Conservation (phyloP, 2,113 vertebrate species). For the Ctenomys sociabilis region DNA sequence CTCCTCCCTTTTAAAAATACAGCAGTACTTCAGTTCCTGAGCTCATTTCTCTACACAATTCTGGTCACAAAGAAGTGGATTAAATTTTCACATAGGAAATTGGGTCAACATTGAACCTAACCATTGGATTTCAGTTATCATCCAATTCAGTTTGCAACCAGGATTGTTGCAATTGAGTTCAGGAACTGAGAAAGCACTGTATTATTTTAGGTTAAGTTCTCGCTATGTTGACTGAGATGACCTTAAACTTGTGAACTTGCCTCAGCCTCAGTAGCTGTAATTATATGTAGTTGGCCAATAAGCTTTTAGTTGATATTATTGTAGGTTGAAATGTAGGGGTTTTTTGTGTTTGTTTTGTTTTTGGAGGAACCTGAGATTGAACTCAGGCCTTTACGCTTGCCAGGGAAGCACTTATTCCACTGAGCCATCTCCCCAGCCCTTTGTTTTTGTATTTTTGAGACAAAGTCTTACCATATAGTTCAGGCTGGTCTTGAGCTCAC, state of each 20-base stretch:
- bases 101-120: background rate
- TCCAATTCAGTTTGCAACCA: background rate
- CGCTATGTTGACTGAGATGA: background rate
- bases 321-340: background rate
- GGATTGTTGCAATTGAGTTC: background rate
- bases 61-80: background rate
- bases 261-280: background rate
- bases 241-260: background rate
- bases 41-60: background rate
- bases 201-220: background rate
- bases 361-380: no score
- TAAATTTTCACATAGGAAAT: background rate
- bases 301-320: background rate
- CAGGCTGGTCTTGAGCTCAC: background rate
- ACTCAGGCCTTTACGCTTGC: no score
- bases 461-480: no score
- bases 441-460: background rate
- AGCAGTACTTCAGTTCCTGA: background rate
- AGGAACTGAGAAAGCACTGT: background rate
- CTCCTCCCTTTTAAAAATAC: background rate
- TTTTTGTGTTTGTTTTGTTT: no score
- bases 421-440: no score
- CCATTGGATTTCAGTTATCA: background rate
- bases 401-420: no score
- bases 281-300: background rate